Conservation (phyloP, 2,113 vertebrate species). For the Herpetotheres cachinnans region DNA sequence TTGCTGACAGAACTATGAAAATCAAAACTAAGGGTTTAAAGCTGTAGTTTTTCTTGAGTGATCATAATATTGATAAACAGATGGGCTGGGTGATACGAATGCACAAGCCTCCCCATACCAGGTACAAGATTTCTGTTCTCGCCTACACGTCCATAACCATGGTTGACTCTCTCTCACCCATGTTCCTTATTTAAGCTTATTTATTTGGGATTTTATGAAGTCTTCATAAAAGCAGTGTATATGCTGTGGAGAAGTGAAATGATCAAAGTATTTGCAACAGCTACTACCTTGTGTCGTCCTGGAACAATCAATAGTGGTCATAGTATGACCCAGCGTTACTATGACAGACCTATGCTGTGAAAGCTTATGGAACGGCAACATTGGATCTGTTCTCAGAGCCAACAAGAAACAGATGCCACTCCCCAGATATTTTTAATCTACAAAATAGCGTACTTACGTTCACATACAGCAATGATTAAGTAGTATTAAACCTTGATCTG, state of each 20-base stretch:
- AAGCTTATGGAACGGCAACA: background rate
- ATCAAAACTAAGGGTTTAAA: background rate
- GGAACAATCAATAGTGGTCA: background rate
- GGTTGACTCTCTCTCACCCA: background rate
- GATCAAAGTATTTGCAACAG: background rate
- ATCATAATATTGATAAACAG: conserved; percentile 47
- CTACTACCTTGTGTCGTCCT: background rate
- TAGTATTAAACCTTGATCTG: background rate
- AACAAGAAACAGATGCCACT: background rate
- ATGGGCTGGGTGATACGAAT: background rate
- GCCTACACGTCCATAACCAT: background rate
- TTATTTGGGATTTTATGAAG: background rate
- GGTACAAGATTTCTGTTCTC: background rate
- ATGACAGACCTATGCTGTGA: background rate
- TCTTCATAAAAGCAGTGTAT: background rate
- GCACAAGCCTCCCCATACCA: background rate
- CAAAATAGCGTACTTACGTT: background rate
- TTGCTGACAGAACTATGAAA: conserved; percentile 29
- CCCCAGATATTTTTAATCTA: background rate
- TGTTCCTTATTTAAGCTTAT: background rate
- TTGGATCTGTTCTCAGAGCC: background rate
- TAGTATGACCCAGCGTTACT: background rate
- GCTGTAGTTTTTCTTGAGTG: background rate
- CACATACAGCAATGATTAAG: background rate
- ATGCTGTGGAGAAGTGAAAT: background rate